Conservation (phyloP, 2,113 vertebrate genomes). For the Lasiurus cinereus region DNA sequence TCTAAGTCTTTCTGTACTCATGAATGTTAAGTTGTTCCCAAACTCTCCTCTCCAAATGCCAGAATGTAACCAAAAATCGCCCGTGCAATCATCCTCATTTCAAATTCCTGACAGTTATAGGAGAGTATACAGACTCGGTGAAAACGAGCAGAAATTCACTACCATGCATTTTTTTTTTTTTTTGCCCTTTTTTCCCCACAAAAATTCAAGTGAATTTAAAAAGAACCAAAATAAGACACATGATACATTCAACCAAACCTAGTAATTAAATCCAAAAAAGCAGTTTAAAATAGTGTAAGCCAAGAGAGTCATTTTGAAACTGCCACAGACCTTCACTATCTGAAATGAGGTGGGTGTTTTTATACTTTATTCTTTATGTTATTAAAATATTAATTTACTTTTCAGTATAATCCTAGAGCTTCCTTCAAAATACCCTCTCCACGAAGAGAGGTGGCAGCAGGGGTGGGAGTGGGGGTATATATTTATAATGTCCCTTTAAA, state of each 20-base stretch:
- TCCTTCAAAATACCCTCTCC: conserved; percentile 61
- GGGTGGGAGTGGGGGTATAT: neutral
- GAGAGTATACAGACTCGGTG: neutral
- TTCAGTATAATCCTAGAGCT: conserved; percentile 70
- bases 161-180: neutral
- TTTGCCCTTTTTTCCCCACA: neutral
- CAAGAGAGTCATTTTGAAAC: conserved; percentile 38
- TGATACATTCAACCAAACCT: neutral
- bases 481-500: conserved; percentile 57
- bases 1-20: conserved; percentile 18
- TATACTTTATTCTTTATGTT: conserved; percentile 66
- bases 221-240: conserved; percentile 13
- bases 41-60: neutral
- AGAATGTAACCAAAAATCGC: neutral
- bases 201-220: conserved; percentile 20
- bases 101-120: conserved; percentile 15
- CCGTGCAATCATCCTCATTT: neutral
- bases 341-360: neutral
- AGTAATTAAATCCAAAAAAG: conserved; percentile 20
- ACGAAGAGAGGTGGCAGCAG: neutral
- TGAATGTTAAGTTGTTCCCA: neutral
- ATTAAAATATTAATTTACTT: conserved; percentile 78
- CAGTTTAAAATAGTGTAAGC: neutral
- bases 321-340: neutral
- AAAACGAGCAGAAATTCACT: neutral